Percentiles rank a stretch among this genome's conserved stretches.
These are phyloP conservation scores for Catharus bicknelli DNA, from an alignment of 2,113 vertebrate species.

Conservation along the genomic window DNA sequence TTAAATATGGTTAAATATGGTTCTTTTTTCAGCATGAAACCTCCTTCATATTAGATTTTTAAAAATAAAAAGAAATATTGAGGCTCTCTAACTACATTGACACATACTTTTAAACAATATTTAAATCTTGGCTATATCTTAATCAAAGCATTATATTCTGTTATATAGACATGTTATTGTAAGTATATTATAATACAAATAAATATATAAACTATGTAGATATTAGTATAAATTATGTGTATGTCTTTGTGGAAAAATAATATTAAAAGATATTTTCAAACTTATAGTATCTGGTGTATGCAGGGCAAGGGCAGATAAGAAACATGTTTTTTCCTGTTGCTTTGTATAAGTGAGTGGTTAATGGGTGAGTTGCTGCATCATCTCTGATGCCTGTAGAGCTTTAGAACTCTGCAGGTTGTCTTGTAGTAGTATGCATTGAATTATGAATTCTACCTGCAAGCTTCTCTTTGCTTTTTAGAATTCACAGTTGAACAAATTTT, in stretches of 20 bases:
- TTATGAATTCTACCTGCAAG: neutral
- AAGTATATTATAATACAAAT: neutral
- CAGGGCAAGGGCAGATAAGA: neutral
- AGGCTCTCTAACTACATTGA: neutral
- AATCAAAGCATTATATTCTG: neutral
- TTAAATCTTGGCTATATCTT: neutral
- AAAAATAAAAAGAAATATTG: neutral
- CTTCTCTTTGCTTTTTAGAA: neutral
- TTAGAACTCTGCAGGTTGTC: neutral
- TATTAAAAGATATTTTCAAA: neutral
- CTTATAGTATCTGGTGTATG: neutral
- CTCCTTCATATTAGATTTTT: neutral
- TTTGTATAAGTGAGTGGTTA: neutral
- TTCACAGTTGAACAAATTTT: neutral
- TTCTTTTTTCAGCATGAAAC: neutral
- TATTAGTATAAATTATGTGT: neutral
- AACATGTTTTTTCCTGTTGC: neutral
- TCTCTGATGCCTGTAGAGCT: neutral
- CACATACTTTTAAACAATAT: neutral
- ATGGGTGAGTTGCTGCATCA: neutral
- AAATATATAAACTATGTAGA: neutral
- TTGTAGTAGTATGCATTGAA: neutral
- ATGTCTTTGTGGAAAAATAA: neutral
- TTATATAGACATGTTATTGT: neutral
- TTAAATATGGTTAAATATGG: neutral